Conservation (phyloP, 2,888 invertebrate species). For the Eueremaeus valkanovi region DNA sequence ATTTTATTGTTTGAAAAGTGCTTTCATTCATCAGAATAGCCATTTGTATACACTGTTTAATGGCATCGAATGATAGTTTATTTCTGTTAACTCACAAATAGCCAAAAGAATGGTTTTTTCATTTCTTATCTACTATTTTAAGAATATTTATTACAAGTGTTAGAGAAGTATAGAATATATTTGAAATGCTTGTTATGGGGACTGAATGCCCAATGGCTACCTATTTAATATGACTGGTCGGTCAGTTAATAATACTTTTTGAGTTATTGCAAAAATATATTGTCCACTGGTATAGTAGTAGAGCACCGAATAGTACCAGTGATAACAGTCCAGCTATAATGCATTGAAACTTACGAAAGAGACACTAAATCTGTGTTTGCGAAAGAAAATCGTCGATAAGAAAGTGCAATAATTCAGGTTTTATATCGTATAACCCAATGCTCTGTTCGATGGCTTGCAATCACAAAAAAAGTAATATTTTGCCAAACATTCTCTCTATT, state of each 20-base stretch:
- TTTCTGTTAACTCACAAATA: neutral
- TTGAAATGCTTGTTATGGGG: slow-evolving; percentile 10
- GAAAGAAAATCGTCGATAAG: slow-evolving; percentile 28
- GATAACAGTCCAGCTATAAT: slow-evolving; percentile 28
- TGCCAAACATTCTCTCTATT: slow-evolving; percentile 21
- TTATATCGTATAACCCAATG: neutral
- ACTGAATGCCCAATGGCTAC: slow-evolving; percentile 26
- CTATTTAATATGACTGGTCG: slow-evolving; percentile 31
- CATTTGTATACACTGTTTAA: too few species aligned
- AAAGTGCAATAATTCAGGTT: slow-evolving; percentile 24
- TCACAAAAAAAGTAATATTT: slow-evolving; percentile 28
- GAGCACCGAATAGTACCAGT: neutral
- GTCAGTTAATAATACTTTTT: slow-evolving; percentile 34
- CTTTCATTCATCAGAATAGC: too few species aligned
- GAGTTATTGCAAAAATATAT: slow-evolving; percentile 31
- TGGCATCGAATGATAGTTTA: neutral
- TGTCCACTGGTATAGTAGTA: neutral
- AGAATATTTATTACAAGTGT: slow-evolving; percentile 36
- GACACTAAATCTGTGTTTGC: slow-evolving; percentile 31
- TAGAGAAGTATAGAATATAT: slow-evolving; percentile 5
- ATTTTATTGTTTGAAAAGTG: too few species aligned
- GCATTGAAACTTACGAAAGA: neutral
- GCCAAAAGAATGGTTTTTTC: neutral
- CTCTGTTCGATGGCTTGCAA: neutral
- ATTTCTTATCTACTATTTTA: slow-evolving; percentile 27